Percentiles rank a stretch among this genome's conserved stretches.
Conservation (phyloP, 2,888 invertebrate genomes). For the Leucozona laternaria region DNA sequence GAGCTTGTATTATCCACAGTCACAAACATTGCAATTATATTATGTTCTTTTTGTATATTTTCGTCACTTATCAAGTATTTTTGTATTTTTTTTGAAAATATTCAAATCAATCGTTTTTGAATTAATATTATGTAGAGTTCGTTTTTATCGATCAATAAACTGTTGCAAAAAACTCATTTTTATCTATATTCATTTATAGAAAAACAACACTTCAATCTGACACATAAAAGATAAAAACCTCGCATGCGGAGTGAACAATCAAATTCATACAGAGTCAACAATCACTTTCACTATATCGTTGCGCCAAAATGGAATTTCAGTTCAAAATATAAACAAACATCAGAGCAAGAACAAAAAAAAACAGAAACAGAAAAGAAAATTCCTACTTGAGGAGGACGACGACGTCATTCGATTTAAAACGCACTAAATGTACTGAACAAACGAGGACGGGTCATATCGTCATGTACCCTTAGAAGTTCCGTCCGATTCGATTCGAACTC, state of each 20-base stretch:
- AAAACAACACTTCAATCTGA: constrained; percentile 20
- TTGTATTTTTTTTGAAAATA: background rate
- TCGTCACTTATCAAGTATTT: background rate
- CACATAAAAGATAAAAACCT: constrained; percentile 2
- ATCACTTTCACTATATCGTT: constrained; percentile 69
- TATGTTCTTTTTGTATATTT: background rate
- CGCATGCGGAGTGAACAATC: constrained; percentile 11
- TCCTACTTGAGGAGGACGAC: constrained; percentile 54
- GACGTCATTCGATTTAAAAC: constrained; percentile 75
- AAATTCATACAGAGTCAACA: constrained; percentile 31
- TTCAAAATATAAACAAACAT: constrained; percentile 40
- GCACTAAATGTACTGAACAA: constrained; percentile 73
- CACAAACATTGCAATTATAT: constrained; percentile 81
- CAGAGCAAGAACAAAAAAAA: constrained; percentile 40
- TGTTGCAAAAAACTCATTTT: constrained; percentile 62
- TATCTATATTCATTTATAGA: constrained; percentile 56
- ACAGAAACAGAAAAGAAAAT: constrained; percentile 26
- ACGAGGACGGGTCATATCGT: constrained; percentile 69
- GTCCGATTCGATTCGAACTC: constrained; percentile 43
- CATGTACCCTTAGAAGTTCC: constrained; percentile 82
- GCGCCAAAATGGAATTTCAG: constrained; percentile 43
- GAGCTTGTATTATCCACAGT: constrained; percentile 82
- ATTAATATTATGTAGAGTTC: background rate
- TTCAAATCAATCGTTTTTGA: constrained; percentile 17
- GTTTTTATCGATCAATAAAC: constrained; percentile 37